phyloP scores from a whole-genome alignment of 2,888 invertebrate species.

The Pharmacophagus antenor region DNA sequence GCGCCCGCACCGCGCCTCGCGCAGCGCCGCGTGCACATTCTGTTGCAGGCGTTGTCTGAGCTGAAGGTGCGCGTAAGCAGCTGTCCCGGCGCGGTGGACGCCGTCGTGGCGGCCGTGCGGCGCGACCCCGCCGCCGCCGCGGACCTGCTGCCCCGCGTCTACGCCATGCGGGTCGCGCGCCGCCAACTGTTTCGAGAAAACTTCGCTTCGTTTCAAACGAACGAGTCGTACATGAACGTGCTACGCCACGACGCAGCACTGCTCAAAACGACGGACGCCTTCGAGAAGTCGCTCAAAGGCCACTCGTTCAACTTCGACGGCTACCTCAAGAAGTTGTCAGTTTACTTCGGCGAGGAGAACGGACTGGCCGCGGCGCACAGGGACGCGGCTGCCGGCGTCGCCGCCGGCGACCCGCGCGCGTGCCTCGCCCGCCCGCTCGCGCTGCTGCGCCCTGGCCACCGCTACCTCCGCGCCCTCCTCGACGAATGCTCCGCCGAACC shows the following conservation, averaged over 20 bases:
- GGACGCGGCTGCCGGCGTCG: conserved; percentile 29
- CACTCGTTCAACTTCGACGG: conserved; percentile 38
- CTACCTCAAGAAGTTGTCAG: conserved; percentile 46
- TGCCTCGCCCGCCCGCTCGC: conserved; percentile 37
- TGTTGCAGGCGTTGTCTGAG: conserved; percentile 44
- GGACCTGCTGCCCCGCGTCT: conserved; percentile 44
- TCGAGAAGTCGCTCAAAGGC: conserved; percentile 36
- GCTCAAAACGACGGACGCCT: conserved; percentile 34
- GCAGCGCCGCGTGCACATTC: conserved; percentile 34
- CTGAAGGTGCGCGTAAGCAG: conserved; percentile 43
- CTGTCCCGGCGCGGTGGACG: conserved; percentile 39
- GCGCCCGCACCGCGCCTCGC: conserved; percentile 31
- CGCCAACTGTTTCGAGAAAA: conserved; percentile 47
- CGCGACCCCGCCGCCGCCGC: conserved; percentile 36
- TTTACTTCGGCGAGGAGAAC: conserved; percentile 53
- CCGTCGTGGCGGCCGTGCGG: conserved; percentile 39
- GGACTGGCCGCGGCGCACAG: conserved; percentile 46
- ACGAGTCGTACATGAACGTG: conserved; percentile 54
- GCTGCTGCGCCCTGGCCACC: too few species aligned
- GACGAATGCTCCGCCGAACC: conserved; percentile 34
- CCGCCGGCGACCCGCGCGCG: conserved; percentile 24
- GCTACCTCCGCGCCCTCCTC: conserved; percentile 28
- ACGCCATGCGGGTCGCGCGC: conserved; percentile 45
- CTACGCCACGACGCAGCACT: conserved; percentile 48
- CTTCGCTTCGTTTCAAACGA: conserved; percentile 45